Evolutionary conservation across 2,797 vertebrate genomes (phyloP), one percentile per base, ranked within the genome.

Genomic region (Artibeus jamaicensis): DNA sequence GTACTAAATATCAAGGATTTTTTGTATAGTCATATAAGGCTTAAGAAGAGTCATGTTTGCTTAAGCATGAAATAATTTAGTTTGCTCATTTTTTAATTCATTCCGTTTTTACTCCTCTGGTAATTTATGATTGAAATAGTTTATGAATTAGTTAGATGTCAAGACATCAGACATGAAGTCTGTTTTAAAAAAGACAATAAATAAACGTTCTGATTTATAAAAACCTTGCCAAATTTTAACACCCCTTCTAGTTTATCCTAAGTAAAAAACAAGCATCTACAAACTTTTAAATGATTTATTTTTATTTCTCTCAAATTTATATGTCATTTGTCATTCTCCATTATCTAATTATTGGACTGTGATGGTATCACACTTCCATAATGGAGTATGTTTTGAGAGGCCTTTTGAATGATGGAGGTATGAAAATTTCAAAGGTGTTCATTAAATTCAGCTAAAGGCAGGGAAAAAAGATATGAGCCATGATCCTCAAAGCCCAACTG

Each of bases 401-500:
- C 1, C 37, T 96, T 90, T 88, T 88, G 48, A 96, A 81, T 94
- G 50, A 91, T 91, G 29, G n/a, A 77, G 6, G 48, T 93, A 83
- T 95, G 83, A 94, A 96, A 96, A 86, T 82, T 86, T 94, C 78
- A 95, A 57, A 97, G 62, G 14, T 76, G 44, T 77, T 95, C 85
- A 93, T 93, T 96, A 93, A 95, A 91, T 95, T 93, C 57, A 81
- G 89, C 70, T 81, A 86, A 84, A 91, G 11, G 37, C 50, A 90
- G 70, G 84, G 11, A 55, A 10, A 29, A 92, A 79, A 82, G 48
- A 86, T 73, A 81, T 71, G 76, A 95, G 16, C 89, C 26, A 62
- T 39, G 32, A 81, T 96, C 46, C 46, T 97, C 88, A 91, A 57
- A 92, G 59, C 37, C n/a, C 59, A 94, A 32, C 29, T 95, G 71